These are phyloP conservation scores for Acleris emargana DNA, from an alignment of 2,888 invertebrate species.

Conservation along the genomic window DNA sequence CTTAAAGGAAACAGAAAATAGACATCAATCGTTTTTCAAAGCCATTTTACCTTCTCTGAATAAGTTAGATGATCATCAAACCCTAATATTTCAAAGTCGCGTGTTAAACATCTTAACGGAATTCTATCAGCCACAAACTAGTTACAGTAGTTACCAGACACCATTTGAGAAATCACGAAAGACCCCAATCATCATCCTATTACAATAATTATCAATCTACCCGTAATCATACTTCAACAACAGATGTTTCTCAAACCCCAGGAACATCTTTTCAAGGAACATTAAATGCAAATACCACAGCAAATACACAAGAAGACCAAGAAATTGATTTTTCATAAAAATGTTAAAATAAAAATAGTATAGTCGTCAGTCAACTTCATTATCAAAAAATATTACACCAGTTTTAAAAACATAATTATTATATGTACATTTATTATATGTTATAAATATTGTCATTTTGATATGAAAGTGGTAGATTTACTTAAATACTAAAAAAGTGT, in stretches of 20 bases:
- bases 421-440: slow-evolving; percentile 1
- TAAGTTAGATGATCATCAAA: slow-evolving; percentile 24
- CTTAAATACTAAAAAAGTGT: neutral
- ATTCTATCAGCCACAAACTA: slow-evolving; percentile 11
- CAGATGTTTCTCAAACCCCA: neutral
- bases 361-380: neutral
- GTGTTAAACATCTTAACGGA: slow-evolving; percentile 27
- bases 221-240: slow-evolving; percentile 5
- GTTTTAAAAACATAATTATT: neutral
- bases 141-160: slow-evolving; percentile 7
- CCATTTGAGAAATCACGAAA: slow-evolving; percentile 1
- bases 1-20: slow-evolving; percentile 32
- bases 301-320: slow-evolving; percentile 1
- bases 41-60: slow-evolving; percentile 39
- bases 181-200: slow-evolving; percentile 5
- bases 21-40: slow-evolving; percentile 40
- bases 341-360: slow-evolving; percentile 2
- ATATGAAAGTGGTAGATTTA: slow-evolving; percentile 1
- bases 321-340: slow-evolving; percentile 4
- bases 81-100: slow-evolving; percentile 33
- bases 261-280: slow-evolving; percentile 2
- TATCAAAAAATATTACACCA: slow-evolving; percentile 1
- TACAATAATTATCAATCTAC: slow-evolving; percentile 3
- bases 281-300: neutral
- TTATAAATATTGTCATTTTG: slow-evolving; percentile 3